Evolutionary conservation across 2,888 invertebrate species (phyloP), one percentile per base, ranked within the genome.

Genomic region (Dynastes hyllus): DNA sequence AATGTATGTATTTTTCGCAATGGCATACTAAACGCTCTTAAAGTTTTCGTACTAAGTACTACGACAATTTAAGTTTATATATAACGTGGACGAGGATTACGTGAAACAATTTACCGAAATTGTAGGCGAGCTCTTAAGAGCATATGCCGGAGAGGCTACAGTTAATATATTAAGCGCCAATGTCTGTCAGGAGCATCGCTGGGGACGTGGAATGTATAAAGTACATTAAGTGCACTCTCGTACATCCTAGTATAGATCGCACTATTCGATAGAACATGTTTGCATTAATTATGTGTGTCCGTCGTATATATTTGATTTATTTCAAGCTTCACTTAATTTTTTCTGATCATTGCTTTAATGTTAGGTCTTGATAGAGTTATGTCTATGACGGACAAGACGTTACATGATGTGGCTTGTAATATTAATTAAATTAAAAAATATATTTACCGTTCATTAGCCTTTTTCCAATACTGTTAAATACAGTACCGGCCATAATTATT

Each of bases 161-260:
- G 32, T 71, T 71, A 71, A 71, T 71, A 71, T 71, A 29, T 71
- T 71, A 71, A 71, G 53, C 70, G 55, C 55, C 53, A 71, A 71
- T 51, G 70, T 71, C 55, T 70, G 70, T 69, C 69, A 69, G 50
- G 16, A 8, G 13, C 70, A 71, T 71, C 29, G 55, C 32, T 32
- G 22, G 55, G 53, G 70, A 71, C 32, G 55, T 53, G 29, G 29
- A 51, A 51, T 71, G 70, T 53, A 55, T 71, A 71, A 53, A 71
- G 70, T 55, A 16, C 70, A 71, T 55, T 71, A 71, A 71, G 70
- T 71, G 70, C 70, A 55, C 53, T 55, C 55, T 27, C 2, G 55
- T 32, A 71, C 22, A 6, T 8, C 70, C 3, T 16, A 53, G 22
- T 51, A 71, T 53, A 71, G 55, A 71, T 71, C 22, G 55, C 53